These are phyloP conservation scores for Aphrophora alni DNA, from an alignment of 2,888 invertebrate genomes.

Conservation along the genomic window DNA sequence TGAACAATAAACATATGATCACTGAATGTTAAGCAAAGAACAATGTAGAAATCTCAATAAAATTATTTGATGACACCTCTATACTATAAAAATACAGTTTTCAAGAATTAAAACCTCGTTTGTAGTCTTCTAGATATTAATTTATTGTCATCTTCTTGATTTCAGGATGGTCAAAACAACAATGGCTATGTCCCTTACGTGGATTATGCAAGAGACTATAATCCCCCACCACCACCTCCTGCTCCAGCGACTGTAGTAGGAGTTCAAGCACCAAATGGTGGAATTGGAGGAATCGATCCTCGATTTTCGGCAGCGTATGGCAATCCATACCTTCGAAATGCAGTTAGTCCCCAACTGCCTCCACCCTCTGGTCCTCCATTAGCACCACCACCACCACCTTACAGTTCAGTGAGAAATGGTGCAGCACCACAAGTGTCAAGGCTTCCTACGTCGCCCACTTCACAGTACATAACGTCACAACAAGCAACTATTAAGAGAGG, in stretches of 20 bases:
- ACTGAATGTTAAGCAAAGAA: too few relatives aligned
- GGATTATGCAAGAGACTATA: slow-evolving; percentile 88
- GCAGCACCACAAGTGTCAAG: slow-evolving; percentile 62
- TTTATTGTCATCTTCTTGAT: slow-evolving; percentile 43
- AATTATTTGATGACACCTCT: too few relatives aligned
- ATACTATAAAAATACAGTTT: too few relatives aligned
- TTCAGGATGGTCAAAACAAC: slow-evolving; percentile 79
- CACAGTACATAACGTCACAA: slow-evolving; percentile 64
- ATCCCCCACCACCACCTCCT: slow-evolving; percentile 71
- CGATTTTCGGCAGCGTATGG: slow-evolving; percentile 89
- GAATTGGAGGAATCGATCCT: slow-evolving; percentile 69
- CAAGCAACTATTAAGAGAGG: slow-evolving; percentile 67
- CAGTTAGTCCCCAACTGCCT: slow-evolving; percentile 81
- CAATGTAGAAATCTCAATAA: too few relatives aligned
- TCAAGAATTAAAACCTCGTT: too few relatives aligned
- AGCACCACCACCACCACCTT: slow-evolving; percentile 52
- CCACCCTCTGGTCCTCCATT: slow-evolving; percentile 56
- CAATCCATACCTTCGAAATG: slow-evolving; percentile 82
- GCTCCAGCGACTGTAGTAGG: slow-evolving; percentile 49
- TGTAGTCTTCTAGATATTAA: too few relatives aligned
- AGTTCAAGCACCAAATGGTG: slow-evolving; percentile 56
- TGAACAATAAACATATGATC: too few relatives aligned
- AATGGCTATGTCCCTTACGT: slow-evolving; percentile 89
- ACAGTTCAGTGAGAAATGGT: slow-evolving; percentile 57
- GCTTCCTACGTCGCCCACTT: slow-evolving; percentile 60